Conservation (phyloP, 2,888 invertebrate genomes). For the Brenthis hecate region DNA sequence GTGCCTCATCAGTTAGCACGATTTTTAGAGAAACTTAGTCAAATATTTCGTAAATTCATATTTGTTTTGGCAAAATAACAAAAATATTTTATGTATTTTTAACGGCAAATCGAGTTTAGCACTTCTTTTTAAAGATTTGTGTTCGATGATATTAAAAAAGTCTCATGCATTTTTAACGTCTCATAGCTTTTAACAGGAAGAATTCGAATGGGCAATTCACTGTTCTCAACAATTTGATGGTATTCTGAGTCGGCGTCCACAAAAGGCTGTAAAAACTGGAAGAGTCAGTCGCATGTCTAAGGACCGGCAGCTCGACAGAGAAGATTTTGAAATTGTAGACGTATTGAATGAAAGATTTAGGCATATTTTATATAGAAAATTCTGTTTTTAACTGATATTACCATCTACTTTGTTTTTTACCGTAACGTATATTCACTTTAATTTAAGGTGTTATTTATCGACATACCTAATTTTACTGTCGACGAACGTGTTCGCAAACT, state of each 20-base stretch:
- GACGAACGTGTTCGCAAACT: constrained; percentile 32
- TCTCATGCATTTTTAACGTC: constrained; percentile 2
- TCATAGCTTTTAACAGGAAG: constrained; percentile 25
- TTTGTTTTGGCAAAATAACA: background rate
- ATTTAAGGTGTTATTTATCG: constrained; percentile 27
- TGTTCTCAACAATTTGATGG: constrained; percentile 31
- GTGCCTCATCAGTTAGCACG: constrained; percentile 32
- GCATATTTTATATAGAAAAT: background rate
- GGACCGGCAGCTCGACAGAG: constrained; percentile 14
- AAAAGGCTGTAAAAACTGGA: constrained; percentile 41
- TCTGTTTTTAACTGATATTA: constrained; percentile 3
- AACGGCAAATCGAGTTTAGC: background rate
- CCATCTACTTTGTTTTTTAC: constrained; percentile 26
- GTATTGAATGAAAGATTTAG: background rate
- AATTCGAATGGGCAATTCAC: constrained; percentile 27
- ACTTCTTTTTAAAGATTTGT: background rate
- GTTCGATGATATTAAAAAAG: background rate
- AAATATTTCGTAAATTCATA: constrained; percentile 12
- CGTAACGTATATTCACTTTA: constrained; percentile 23
- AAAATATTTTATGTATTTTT: background rate
- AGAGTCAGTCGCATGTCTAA: constrained; percentile 34
- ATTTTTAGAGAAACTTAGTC: constrained; percentile 38
- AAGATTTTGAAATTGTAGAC: constrained; percentile 23
- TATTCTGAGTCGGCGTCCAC: constrained; percentile 34
- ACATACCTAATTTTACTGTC: constrained; percentile 28